Evolutionary conservation across 2,797 vertebrate genomes (phyloP).

Genomic region (Schizopygopsis malacanthus): DNA sequence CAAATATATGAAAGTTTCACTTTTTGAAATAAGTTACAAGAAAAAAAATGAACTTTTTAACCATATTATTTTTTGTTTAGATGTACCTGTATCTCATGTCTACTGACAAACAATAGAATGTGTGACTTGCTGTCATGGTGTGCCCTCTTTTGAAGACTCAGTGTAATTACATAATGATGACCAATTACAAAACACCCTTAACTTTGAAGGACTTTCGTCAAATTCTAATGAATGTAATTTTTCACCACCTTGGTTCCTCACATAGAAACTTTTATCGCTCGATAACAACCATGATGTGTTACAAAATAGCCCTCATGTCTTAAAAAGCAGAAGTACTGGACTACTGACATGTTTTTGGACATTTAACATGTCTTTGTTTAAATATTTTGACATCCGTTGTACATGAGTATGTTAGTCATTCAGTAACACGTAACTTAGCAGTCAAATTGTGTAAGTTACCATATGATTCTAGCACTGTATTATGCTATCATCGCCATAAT

Average conservation of each 20-base stretch:
- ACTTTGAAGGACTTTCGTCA: not conserved
- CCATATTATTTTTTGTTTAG: too few relatives aligned
- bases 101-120: not conserved
- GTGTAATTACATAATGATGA: not conserved
- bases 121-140: slow-evolving; percentile 13
- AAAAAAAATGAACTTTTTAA: too few relatives aligned
- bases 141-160: slow-evolving; percentile 42
- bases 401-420: not conserved
- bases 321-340: not conserved
- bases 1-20: too few relatives aligned
- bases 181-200: not conserved
- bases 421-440: not conserved
- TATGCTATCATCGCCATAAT: not conserved
- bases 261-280: not conserved
- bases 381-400: not conserved
- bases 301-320: not conserved
- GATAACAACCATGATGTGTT: too few relatives aligned
- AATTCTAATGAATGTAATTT: not conserved
- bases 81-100: not conserved
- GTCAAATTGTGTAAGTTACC: not conserved
- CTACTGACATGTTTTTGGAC: not conserved
- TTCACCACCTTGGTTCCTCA: not conserved
- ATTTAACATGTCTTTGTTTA: not conserved
- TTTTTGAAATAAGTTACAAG: too few relatives aligned
- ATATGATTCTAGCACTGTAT: not conserved